These are phyloP conservation scores for Oikopleura dioica DNA, from an alignment of 23 tunicate species.

Conservation along the genomic window DNA sequence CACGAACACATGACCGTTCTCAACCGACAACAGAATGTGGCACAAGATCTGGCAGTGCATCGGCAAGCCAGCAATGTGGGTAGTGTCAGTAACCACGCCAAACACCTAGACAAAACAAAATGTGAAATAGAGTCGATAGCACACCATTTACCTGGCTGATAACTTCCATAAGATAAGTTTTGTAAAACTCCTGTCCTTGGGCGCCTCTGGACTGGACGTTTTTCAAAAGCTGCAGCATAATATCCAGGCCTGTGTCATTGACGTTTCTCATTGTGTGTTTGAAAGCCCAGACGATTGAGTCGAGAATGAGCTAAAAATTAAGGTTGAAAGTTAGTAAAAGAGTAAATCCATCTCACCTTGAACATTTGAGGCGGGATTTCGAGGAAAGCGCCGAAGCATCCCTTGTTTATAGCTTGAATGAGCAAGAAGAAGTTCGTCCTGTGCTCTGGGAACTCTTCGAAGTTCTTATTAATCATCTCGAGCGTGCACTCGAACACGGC, in stretches of 20 bases:
- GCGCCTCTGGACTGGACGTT: conserved; percentile 52
- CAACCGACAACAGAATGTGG: conserved; percentile 89
- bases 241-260: conserved; percentile 83
- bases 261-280: conserved; percentile 99
- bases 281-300: conserved; percentile 97
- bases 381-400: conserved; percentile 87
- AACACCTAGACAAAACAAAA: too few relatives aligned
- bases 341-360: too few relatives aligned
- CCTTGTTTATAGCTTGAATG: conserved; percentile 79
- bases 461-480: conserved; percentile 98
- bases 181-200: conserved; percentile 78
- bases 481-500: conserved; percentile 98
- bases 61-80: conserved; percentile 86
- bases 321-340: too few relatives aligned
- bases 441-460: conserved; percentile 98
- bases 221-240: conserved; percentile 67
- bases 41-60: conserved; percentile 93
- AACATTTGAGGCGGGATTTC: conserved; percentile 82
- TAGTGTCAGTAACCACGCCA: conserved; percentile 94
- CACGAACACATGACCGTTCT: conserved; percentile 37
- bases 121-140: too few relatives aligned
- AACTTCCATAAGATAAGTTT: conserved; percentile 87
- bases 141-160: conserved; percentile 73
- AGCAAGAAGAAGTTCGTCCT: conserved; percentile 91
- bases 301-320: too few relatives aligned